phyloP scores from a whole-genome alignment of 2,113 vertebrate genomes.

The Benitochromis conjunctus region DNA sequence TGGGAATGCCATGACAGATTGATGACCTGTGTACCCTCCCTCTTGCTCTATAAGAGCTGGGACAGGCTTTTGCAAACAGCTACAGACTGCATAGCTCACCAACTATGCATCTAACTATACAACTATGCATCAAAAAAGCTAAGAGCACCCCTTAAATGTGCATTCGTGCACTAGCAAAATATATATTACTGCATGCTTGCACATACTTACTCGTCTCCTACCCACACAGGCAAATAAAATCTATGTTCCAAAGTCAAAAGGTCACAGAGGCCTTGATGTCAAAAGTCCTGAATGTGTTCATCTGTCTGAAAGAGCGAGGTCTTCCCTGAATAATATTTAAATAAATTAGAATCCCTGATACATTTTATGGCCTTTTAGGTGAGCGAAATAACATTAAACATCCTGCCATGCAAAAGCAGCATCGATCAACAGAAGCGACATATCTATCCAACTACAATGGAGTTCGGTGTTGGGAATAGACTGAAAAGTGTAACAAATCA shows the following conservation, averaged over 20 bases:
- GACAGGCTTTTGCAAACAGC: not conserved
- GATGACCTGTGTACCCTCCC: not conserved
- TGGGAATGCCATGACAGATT: not conserved
- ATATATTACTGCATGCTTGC: not conserved
- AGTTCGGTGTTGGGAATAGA: slow-evolving; percentile 20
- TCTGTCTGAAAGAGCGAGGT: slow-evolving; percentile 5
- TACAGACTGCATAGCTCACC: not conserved
- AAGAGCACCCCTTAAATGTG: not conserved
- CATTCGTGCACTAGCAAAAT: not conserved
- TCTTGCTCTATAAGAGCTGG: not conserved
- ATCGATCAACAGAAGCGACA: not conserved
- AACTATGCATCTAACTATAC: not conserved
- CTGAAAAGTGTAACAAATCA: not conserved
- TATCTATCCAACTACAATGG: slow-evolving; percentile 14
- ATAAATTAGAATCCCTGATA: slow-evolving; percentile 33
- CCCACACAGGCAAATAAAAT: not conserved
- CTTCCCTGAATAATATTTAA: slow-evolving; percentile 27
- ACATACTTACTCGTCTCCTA: not conserved
- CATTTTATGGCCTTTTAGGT: slow-evolving; percentile 6
- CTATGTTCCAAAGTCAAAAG: not conserved
- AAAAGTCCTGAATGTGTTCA: slow-evolving; percentile 17
- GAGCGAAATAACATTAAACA: slow-evolving; percentile 29
- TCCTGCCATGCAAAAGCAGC: not conserved
- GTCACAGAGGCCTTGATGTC: slow-evolving; percentile 21
- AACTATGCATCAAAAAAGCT: not conserved